Evolutionary conservation across 2,113 vertebrate genomes (phyloP).

Genomic region (Aramus guarauna): DNA sequence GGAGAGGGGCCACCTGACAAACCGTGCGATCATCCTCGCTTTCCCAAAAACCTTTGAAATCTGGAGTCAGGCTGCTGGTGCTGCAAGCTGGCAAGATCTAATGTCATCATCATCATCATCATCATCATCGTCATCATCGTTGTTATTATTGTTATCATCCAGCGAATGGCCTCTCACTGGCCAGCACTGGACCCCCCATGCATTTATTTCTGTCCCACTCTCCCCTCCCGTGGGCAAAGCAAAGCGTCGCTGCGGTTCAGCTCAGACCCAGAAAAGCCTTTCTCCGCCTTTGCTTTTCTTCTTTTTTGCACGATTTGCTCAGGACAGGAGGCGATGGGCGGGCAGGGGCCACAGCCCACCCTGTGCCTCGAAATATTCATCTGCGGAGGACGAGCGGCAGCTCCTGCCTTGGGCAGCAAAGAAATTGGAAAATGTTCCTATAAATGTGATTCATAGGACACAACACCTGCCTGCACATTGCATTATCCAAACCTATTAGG

Average conservation of each 20-base stretch:
- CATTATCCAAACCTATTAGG: slow-evolving; percentile 11
- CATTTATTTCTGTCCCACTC: neutral
- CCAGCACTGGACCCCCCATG: neutral
- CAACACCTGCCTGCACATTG: slow-evolving; percentile 14
- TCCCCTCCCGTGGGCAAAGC: neutral
- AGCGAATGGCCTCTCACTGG: neutral
- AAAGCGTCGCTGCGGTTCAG: fast-evolving
- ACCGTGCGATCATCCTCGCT: fast-evolving
- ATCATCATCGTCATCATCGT: too few relatives aligned
- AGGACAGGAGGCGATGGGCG: fast-evolving
- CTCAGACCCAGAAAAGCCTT: neutral
- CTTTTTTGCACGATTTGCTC: neutral
- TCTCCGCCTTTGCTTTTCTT: neutral
- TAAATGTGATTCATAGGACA: slow-evolving; percentile 50
- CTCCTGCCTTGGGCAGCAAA: slow-evolving; percentile 38
- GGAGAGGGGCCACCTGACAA: neutral
- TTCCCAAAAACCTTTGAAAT: neutral
- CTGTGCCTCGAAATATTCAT: neutral
- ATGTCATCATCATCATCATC: too few relatives aligned
- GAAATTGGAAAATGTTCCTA: slow-evolving; percentile 64
- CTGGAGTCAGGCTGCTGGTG: neutral
- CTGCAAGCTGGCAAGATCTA: neutral
- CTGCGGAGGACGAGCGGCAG: slow-evolving; percentile 20
- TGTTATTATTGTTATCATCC: neutral
- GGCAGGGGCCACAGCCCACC: neutral